phyloP scores from a whole-genome alignment of 1,140 invertebrate species.

The Ephestia elutella region DNA sequence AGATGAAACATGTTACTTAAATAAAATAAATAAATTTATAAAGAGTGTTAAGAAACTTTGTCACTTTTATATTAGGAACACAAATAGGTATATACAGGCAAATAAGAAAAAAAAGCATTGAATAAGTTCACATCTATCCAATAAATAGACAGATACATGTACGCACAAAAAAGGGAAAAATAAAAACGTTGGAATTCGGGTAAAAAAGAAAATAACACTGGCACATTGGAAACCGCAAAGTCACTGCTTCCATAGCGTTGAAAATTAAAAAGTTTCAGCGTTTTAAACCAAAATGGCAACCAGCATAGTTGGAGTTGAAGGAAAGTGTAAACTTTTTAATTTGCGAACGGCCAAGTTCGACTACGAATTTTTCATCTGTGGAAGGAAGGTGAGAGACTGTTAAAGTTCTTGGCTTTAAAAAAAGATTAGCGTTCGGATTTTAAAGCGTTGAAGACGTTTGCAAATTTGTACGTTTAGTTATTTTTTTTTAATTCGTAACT shows the following conservation, averaged over 20 bases:
- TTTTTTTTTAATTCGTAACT: background rate
- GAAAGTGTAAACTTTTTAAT: conserved; percentile 70
- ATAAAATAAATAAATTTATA: too few relatives aligned
- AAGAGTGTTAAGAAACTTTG: too few relatives aligned
- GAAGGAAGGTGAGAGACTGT: conserved; percentile 31
- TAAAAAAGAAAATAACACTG: background rate
- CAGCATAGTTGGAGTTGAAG: conserved; percentile 60
- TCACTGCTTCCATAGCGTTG: conserved; percentile 13
- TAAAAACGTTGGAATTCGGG: background rate
- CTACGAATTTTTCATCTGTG: conserved; percentile 53
- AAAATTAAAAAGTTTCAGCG: conserved; percentile 56
- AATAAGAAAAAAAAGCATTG: too few relatives aligned
- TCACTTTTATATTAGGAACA: too few relatives aligned
- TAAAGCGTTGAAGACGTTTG: conserved; percentile 1
- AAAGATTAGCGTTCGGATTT: conserved; percentile 20
- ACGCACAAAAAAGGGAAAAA: too few relatives aligned
- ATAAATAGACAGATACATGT: too few relatives aligned
- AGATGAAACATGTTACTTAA: too few relatives aligned
- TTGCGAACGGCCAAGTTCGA: conserved; percentile 49
- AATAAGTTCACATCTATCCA: too few relatives aligned
- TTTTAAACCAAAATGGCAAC: conserved; percentile 57
- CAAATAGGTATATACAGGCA: too few relatives aligned
- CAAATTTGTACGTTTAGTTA: too few relatives aligned
- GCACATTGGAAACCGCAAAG: background rate
- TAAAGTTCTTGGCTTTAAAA: conserved; percentile 36